These are phyloP conservation scores for Drosophila arawakana DNA, from an alignment of 1,140 invertebrate species.

Conservation along the genomic window DNA sequence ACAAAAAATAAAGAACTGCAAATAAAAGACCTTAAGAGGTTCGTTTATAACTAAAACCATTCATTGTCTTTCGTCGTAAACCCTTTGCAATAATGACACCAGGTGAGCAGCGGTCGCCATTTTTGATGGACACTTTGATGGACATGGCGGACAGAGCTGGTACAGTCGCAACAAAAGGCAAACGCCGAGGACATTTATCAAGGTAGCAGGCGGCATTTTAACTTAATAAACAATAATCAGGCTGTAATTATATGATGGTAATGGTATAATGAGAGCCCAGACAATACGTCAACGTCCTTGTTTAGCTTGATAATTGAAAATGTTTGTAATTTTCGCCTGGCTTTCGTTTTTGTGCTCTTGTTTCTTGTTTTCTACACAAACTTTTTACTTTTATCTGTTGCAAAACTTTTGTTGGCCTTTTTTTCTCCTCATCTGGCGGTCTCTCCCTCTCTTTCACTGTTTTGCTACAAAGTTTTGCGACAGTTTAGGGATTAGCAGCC, in stretches of 20 bases:
- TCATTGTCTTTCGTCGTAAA: conserved; percentile 26
- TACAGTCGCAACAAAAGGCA: conserved; percentile 61
- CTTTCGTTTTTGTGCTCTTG: conserved; percentile 47
- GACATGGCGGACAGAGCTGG: conserved; percentile 25
- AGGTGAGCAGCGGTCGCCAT: conserved; percentile 49
- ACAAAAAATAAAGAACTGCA: conserved; percentile 25
- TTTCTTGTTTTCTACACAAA: conserved; percentile 44
- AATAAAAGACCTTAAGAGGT: conserved; percentile 20
- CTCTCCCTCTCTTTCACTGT: not conserved
- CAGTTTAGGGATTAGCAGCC: conserved; percentile 78
- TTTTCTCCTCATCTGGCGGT: conserved; percentile 35
- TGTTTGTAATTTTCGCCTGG: conserved; percentile 78
- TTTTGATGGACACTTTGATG: conserved; percentile 45
- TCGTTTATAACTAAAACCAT: not conserved
- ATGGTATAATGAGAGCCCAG: conserved; percentile 74
- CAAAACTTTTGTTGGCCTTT: conserved; percentile 70
- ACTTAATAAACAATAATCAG: conserved; percentile 80
- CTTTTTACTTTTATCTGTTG: conserved; percentile 79
- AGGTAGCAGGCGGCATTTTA: conserved; percentile 54
- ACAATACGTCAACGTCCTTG: conserved; percentile 76
- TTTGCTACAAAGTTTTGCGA: conserved; percentile 69
- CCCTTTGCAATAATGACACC: conserved; percentile 65
- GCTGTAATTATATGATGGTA: conserved; percentile 78
- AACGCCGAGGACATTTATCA: conserved; percentile 60
- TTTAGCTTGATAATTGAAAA: conserved; percentile 79